These are phyloP conservation scores for Zaprionus gabonicus DNA, from an alignment of 1,140 invertebrate species.

Conservation along the genomic window DNA sequence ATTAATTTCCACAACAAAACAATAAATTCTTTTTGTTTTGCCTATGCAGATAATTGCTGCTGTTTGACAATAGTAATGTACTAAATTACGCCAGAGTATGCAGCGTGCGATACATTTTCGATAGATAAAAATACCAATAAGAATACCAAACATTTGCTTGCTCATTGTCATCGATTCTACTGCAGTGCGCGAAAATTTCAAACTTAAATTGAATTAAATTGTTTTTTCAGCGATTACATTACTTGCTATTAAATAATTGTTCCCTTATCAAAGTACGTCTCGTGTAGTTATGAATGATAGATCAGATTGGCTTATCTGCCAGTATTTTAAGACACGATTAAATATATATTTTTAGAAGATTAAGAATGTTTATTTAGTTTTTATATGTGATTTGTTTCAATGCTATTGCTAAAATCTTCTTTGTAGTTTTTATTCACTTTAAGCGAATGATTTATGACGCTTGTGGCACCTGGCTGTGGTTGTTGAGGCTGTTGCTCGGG, in stretches of 20 bases:
- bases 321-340: neutral
- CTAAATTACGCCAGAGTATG: constrained; percentile 4
- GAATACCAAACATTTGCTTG: neutral
- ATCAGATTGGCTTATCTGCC: neutral
- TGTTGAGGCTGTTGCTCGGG: neutral
- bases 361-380: constrained; percentile 10
- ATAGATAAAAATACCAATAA: constrained; percentile 8
- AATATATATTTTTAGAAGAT: neutral
- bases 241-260: neutral
- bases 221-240: neutral
- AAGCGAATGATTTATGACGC: constrained; percentile 66
- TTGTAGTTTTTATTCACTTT: constrained; percentile 70
- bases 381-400: constrained; percentile 14
- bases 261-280: neutral
- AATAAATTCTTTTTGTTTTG: constrained; percentile 13
- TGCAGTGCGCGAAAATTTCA: neutral
- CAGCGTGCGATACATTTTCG: neutral
- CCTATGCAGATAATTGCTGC: constrained; percentile 17
- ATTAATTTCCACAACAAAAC: constrained; percentile 12
- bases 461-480: constrained; percentile 37
- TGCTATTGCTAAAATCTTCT: constrained; percentile 43
- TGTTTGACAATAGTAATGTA: constrained; percentile 7
- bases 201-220: neutral
- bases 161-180: neutral
- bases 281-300: neutral